Base-by-base conservation (phyloP, 2,888 invertebrate genomes). In the Erebia ligea region DNA sequence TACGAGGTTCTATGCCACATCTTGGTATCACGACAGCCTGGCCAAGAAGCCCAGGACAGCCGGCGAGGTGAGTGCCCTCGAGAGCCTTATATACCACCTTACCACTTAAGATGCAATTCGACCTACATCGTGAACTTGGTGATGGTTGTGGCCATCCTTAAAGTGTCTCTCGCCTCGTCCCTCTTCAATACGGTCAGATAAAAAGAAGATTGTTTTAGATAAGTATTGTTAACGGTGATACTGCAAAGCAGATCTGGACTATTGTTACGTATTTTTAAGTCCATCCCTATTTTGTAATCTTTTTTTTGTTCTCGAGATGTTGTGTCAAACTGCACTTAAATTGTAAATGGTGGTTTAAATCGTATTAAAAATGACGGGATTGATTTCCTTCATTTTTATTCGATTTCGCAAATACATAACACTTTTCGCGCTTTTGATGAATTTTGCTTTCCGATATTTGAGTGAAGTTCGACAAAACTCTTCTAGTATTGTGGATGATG, bases 21-120 rank as follows among this genome's bases (percentile, higher is more conserved):
- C 85, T 84, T 94, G 88, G 93, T 92, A 78, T 87, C 93, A 80
- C 87, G 93, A 77, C 92, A 92, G 82, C 91, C 93, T 85, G 91
- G 90, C 79, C 89, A 86, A 85, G 92, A 92, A 83, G 86, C 81
- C 83, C 91, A 90, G 85, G 91, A 91, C 76, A 86, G 82, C 82
- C 87, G 91, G 83, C 91, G 92, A 93, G 92, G 93, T 92, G 92
- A 92, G 93, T 93, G 92, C 86, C 92, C 92, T 83, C 90, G 89
- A 78, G 91, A 88, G 84, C 86, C 88, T 86, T 89, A 86, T 86
- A 85, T 91, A 88, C 92, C 93, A 92, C 93, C 92, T 87, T 91
- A 91, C 89, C 88, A 92, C 89, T 92, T 93, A 92, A 93, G 93
- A 92, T 92, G 93, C 93, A 93, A 93, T 92, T 92, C 93, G 92